Conservation (phyloP, 2,888 invertebrate genomes). For the Eristalis tenax region DNA sequence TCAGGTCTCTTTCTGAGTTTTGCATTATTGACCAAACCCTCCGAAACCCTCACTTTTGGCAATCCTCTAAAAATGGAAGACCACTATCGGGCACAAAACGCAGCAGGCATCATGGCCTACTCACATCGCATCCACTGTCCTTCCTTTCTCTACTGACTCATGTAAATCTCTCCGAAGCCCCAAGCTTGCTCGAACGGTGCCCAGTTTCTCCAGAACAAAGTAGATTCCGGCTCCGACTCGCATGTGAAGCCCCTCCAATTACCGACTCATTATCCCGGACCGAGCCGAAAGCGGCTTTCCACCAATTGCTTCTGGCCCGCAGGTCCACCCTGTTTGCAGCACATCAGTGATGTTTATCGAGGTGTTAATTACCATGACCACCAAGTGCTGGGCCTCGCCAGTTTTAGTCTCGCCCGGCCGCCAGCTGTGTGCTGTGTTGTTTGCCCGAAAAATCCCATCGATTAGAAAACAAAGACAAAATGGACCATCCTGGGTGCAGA, state of each 20-base stretch:
- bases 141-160: no score
- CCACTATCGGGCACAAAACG: no score
- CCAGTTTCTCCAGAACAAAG: background rate
- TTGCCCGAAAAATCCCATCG: background rate
- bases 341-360: constrained; percentile 2
- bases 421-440: background rate
- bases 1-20: no score
- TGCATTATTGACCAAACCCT: no score
- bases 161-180: no score
- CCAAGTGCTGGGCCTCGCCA: background rate
- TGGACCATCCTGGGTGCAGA: background rate
- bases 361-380: constrained; percentile 15
- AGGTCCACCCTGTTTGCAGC: background rate
- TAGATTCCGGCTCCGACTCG: background rate
- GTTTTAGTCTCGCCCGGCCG: background rate
- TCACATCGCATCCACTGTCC: no score
- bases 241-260: background rate
- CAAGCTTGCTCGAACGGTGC: background rate
- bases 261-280: background rate
- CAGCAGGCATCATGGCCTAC: no score
- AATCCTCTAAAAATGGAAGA: no score
- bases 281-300: background rate
- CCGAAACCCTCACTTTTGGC: no score
- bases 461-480: background rate
- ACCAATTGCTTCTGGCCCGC: background rate